phyloP scores from a whole-genome alignment of 2,797 vertebrate genomes.

The Cyprinodon diabolis region DNA sequence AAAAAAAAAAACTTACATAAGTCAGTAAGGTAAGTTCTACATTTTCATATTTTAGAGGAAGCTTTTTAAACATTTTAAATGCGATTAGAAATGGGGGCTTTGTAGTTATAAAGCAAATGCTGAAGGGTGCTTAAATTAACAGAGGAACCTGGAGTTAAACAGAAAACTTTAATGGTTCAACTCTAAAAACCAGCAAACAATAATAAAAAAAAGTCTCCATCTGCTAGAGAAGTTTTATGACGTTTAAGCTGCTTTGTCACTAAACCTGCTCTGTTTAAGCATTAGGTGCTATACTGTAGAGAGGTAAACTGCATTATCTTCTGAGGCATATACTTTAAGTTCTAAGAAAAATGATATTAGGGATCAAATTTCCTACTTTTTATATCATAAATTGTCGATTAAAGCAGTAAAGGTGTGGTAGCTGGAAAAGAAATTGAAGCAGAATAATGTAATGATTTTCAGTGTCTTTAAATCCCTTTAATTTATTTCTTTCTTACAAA shows the following conservation, averaged over 20 bases:
- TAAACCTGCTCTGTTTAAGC: not conserved
- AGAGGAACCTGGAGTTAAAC: not conserved
- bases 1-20: not conserved
- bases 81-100: not conserved
- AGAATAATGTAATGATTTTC: not conserved
- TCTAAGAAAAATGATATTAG: not conserved
- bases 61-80: not conserved
- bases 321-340: not conserved
- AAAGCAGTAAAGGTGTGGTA: not conserved
- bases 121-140: not conserved
- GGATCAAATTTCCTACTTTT: not conserved
- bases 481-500: not conserved
- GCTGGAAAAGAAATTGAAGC: not conserved
- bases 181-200: not conserved
- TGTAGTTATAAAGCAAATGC: not conserved
- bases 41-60: not conserved
- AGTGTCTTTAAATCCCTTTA: not conserved
- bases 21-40: not conserved
- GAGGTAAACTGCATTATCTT: not conserved
- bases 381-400: not conserved
- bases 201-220: not conserved
- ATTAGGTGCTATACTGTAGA: not conserved
- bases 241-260: not conserved
- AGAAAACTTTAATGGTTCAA: not conserved
- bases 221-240: not conserved